Base-by-base conservation (phyloP, 2,888 invertebrate species). In the Cacoxenus indagator region DNA sequence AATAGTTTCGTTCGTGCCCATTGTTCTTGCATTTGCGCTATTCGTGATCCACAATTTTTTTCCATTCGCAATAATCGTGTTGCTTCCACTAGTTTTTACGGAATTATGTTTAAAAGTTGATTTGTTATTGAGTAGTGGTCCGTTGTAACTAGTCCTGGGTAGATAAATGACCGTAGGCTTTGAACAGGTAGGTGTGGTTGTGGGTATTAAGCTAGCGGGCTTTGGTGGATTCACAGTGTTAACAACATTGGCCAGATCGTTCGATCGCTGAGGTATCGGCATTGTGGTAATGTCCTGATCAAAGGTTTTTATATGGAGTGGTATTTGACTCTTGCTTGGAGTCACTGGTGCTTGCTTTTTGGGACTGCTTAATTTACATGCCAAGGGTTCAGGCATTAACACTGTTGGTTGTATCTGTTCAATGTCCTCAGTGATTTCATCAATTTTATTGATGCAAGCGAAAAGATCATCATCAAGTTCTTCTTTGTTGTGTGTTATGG, bases 391-490 rank as follows among this genome's bases (percentile, higher is more conserved):
- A 0, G 79, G 76, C 4, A 86, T 84, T 26, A 84, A 68, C 2
- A 87, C 81, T 1, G 85, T 86, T 14, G 84, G 89, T 84, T 75
- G 87, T 91, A 87, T 85, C 64, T 84, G 84, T 48, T 86, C 86
- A 54, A 84, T 84, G 64, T 88, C 87, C 2, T n/a, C n/a, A 11
- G 78, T 81, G 64, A 81, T 84, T 24, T 86, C 71, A 51, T 86
- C 87, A 14, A 84, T 84, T 78, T 85, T 85, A 68, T 81, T 85
- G 0, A 86, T 73, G 67, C 84, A 83, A 2, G 83, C 87, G 69
- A 87, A 84, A 0, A 87, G 77, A 70, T 85, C 84, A 48, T 88
- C 87, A 65, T 86, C 86, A 22, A 82, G 72, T 27, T 80, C 82
- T 37, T 82, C 78, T 65, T 84, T 85, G n/a, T 81, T 76, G 68